Evolutionary conservation across 2,797 vertebrate species (phyloP), one percentile per base, ranked within the genome.

Genomic region (Harpagifer antarcticus): DNA sequence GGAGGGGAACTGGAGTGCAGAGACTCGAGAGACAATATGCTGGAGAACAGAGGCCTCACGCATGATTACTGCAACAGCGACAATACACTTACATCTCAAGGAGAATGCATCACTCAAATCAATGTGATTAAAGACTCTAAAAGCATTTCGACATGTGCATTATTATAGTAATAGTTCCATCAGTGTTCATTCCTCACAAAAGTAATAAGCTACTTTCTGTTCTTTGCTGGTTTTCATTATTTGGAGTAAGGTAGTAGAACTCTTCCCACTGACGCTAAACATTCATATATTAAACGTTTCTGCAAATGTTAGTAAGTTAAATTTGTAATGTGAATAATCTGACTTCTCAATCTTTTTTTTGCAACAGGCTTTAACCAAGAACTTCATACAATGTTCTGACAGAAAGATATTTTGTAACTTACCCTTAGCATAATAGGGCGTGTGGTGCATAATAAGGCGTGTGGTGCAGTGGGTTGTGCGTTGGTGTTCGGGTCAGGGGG

Each of bases 1-100:
- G 43, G 74, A 82, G 70, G 62, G 77, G 71, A 79, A 74, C 66
- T 48, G 40, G 63, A 67, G 59, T 59, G 71, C 45, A 19, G 42
- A 43, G 44, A 67, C 60, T 40, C 12, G 27, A 52, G 3, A 27
- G 9, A 43, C 50, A 14, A 1, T 55, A 50, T 3, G 40, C 27
- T 15, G 12, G 8, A 52, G 4, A 43, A 48, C 1, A 56, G 56
- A 27, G 12, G 50, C 67, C 16, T 70, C 4, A 4, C 17, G 55
- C 10, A n/a, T 52, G 66, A 69, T 79, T 44, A 65, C 66, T 40
- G 16, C 45, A 43, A 17, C 57, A 71, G 20, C 20, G n/a, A 43
- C 66, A 52, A 40, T 52, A 57, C 19, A 48, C n/a, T 40, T n/a
- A 15, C 57, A 48, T 43, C 45, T 60, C 63, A 45, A 10, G 56